Percentiles rank a stretch among this genome's conserved stretches.
These are phyloP conservation scores for Mobula birostris DNA, from an alignment of 2,113 vertebrate species.

Conservation along the genomic window DNA sequence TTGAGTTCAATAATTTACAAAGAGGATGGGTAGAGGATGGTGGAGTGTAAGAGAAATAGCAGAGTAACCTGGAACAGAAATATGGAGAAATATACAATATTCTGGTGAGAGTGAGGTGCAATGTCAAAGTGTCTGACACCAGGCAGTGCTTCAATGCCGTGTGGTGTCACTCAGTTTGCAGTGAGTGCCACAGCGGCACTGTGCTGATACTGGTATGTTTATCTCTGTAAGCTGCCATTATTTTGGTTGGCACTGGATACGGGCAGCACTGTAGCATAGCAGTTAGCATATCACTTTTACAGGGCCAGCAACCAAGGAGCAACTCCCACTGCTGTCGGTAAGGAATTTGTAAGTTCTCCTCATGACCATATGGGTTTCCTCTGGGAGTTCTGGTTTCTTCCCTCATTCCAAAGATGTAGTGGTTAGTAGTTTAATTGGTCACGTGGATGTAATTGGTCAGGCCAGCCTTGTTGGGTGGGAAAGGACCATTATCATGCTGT, in stretches of 20 bases:
- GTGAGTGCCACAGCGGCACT: background rate
- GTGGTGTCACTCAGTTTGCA: background rate
- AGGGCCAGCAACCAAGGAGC: too few species aligned
- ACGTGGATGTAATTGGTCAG: too few species aligned
- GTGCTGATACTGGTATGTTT: background rate
- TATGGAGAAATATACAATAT: background rate
- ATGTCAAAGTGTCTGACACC: background rate
- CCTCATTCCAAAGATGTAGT: too few species aligned
- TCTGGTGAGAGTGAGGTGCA: background rate
- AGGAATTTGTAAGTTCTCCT: too few species aligned
- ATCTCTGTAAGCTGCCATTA: background rate
- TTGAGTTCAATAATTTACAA: background rate
- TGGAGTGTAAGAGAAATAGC: background rate
- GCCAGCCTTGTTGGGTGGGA: too few species aligned
- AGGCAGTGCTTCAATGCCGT: background rate
- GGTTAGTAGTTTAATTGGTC: too few species aligned
- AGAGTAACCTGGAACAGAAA: background rate
- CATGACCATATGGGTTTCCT: too few species aligned
- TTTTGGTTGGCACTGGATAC: background rate
- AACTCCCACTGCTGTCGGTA: too few species aligned
- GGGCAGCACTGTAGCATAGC: too few species aligned
- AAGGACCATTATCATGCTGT: too few species aligned
- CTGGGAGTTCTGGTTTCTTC: too few species aligned
- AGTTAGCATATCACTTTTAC: too few species aligned
- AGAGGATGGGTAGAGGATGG: background rate